Conservation (phyloP, 2,113 vertebrate species). For the Stictonetta naevosa region DNA sequence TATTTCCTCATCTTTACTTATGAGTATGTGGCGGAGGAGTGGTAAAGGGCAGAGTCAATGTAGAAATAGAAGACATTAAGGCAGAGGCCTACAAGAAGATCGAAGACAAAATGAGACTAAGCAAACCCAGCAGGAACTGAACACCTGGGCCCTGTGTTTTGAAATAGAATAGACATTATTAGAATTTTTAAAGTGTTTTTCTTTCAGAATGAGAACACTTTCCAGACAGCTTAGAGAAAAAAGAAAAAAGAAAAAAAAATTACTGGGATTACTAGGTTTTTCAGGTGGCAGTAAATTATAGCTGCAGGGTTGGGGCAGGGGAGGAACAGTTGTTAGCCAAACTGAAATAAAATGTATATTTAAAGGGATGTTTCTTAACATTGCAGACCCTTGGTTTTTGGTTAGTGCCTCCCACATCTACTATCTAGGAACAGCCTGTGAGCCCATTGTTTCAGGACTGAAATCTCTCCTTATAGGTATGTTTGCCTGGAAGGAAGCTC, state of each 20-base stretch:
- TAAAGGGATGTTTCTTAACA: background rate
- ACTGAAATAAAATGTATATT: background rate
- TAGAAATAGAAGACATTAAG: background rate
- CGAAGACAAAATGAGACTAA: background rate
- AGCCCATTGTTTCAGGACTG: background rate
- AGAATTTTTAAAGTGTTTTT: background rate
- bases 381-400: background rate
- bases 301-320: background rate
- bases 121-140: background rate
- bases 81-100: background rate
- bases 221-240: background rate
- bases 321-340: background rate
- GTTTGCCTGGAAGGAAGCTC: slow-evolving; percentile 86
- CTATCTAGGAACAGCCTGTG: background rate
- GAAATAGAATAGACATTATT: background rate
- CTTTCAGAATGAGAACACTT: background rate
- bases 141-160: background rate
- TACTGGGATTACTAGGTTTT: background rate
- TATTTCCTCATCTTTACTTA: background rate
- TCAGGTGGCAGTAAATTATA: background rate
- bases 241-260: background rate
- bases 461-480: slow-evolving; percentile 74
- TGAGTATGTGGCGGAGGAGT: background rate
- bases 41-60: background rate
- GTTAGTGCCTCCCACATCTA: background rate